phyloP scores from a whole-genome alignment of 2,113 vertebrate genomes.

The Anseranas semipalmata region DNA sequence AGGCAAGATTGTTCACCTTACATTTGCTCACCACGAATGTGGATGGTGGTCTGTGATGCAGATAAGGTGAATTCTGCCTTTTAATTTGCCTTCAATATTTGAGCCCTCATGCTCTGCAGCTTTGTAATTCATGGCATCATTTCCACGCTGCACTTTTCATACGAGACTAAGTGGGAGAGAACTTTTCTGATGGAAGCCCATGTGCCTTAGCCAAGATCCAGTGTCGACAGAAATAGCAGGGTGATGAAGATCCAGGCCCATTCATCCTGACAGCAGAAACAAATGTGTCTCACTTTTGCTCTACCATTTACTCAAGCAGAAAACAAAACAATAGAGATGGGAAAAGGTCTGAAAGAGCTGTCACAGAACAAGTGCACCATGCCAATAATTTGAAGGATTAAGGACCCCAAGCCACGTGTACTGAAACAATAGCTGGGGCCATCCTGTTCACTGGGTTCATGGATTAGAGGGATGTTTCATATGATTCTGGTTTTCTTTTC shows the following conservation, averaged over 20 bases:
- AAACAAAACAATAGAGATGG: constrained; percentile 44
- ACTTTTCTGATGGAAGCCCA: background rate
- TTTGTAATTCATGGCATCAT: background rate
- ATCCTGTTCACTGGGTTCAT: constrained; percentile 46
- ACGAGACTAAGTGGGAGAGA: background rate
- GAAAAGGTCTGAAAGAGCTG: constrained; percentile 61
- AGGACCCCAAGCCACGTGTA: constrained; percentile 29
- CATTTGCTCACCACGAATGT: background rate
- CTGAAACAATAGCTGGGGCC: constrained; percentile 46
- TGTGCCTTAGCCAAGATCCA: background rate
- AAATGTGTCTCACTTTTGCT: constrained; percentile 39
- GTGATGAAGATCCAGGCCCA: background rate
- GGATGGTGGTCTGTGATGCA: background rate
- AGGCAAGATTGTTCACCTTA: background rate
- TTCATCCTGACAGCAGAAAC: constrained; percentile 24
- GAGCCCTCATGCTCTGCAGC: background rate
- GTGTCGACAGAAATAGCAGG: background rate
- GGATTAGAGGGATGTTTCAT: constrained; percentile 67
- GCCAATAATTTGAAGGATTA: constrained; percentile 72
- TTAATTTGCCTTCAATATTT: background rate
- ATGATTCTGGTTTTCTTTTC: constrained; percentile 66
- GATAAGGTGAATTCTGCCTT: background rate
- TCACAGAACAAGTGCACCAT: constrained; percentile 52
- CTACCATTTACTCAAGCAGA: constrained; percentile 45
- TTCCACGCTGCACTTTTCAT: background rate